Percentiles rank a stretch among this genome's conserved stretches.
phyloP scores from a whole-genome alignment of 2,113 vertebrate genomes.

The Romanogobio albipinnatus region DNA sequence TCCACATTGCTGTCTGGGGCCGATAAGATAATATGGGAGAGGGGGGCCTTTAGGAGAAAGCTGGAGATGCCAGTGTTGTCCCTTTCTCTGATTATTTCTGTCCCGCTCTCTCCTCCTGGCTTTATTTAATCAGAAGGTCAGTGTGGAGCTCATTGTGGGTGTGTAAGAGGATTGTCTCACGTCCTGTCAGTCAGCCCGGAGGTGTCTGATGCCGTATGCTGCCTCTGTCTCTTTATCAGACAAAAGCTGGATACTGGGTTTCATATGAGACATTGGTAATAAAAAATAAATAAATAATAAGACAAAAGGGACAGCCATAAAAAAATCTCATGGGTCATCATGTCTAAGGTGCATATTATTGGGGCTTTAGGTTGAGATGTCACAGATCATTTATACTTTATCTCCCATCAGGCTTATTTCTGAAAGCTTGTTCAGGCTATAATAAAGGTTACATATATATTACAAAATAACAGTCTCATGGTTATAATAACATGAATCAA shows the following conservation, averaged over 20 bases:
- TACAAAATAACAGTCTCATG: background rate
- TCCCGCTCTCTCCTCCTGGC: slow-evolving; percentile 43
- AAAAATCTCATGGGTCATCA: slow-evolving; percentile 27
- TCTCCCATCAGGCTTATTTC: slow-evolving; percentile 11
- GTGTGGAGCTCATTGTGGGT: slow-evolving; percentile 50
- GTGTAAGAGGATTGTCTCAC: slow-evolving; percentile 35
- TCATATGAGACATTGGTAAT: slow-evolving; percentile 3
- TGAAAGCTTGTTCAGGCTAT: background rate
- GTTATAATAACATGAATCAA: background rate
- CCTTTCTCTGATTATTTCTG: slow-evolving; percentile 58
- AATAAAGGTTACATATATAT: background rate
- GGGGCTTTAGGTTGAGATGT: slow-evolving; percentile 1
- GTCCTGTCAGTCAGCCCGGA: slow-evolving; percentile 38
- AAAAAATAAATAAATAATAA: background rate
- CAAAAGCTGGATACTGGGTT: slow-evolving; percentile 21
- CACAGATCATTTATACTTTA: slow-evolving; percentile 18
- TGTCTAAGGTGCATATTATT: background rate
- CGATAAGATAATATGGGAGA: slow-evolving; percentile 66
- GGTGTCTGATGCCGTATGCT: slow-evolving; percentile 17
- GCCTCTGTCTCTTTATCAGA: slow-evolving; percentile 22
- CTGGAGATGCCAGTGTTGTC: slow-evolving; percentile 33
- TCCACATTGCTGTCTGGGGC: slow-evolving; percentile 62
- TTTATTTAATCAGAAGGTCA: slow-evolving; percentile 63
- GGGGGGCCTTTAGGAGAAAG: slow-evolving; percentile 52
- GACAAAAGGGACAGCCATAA: slow-evolving; percentile 2